Evolutionary conservation across 2,797 vertebrate species (phyloP).

Genomic region (Apodemus agrarius): DNA sequence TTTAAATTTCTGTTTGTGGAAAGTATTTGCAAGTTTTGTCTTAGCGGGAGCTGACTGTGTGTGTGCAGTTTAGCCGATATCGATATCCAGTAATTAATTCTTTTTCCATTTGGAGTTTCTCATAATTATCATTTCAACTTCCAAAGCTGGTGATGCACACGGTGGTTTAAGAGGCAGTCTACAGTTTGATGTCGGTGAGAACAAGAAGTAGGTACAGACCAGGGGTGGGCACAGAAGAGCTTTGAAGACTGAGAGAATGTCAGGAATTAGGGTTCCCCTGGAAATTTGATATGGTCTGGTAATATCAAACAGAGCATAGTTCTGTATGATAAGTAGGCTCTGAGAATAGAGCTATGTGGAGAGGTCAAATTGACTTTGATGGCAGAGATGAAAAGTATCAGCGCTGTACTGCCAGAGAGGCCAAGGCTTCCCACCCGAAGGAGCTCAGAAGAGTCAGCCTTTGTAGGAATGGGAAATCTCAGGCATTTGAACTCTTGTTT

Average conservation of each 20-base stretch:
- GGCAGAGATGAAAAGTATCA: not conserved
- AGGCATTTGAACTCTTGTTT: not conserved
- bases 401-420: not conserved
- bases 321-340: not conserved
- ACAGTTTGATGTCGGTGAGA: not conserved
- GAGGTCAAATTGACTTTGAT: not conserved
- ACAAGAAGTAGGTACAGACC: not conserved
- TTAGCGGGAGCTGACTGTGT: slow-evolving; percentile 9
- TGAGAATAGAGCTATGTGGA: not conserved
- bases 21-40: slow-evolving; percentile 20
- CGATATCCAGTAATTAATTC: not conserved
- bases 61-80: slow-evolving; percentile 18
- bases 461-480: not conserved
- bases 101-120: not conserved
- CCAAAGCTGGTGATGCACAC: not conserved
- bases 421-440: not conserved
- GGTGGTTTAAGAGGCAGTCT: not conserved
- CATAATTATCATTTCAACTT: not conserved
- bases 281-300: not conserved
- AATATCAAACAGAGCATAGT: not conserved
- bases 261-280: not conserved
- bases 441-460: not conserved
- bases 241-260: too few species aligned
- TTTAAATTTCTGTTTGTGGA: slow-evolving; percentile 19
- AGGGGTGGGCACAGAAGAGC: not conserved